These are phyloP conservation scores for Meriones psammophilus DNA, from an alignment of 2,797 vertebrate genomes.

Conservation along the genomic window DNA sequence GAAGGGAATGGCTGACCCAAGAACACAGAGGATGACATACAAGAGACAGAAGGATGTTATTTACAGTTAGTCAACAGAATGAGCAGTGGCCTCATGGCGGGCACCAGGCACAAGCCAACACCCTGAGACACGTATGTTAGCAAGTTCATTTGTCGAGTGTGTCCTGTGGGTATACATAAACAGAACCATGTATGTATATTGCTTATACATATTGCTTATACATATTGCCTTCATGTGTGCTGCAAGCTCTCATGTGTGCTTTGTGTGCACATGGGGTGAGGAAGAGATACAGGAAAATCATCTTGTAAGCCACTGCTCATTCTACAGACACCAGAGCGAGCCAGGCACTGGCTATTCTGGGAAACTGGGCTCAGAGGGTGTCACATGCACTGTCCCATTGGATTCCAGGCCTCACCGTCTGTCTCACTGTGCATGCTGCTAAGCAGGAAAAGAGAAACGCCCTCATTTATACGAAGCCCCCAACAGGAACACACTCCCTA, in stretches of 20 bases:
- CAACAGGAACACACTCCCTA: rapidly evolving
- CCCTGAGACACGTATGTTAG: not conserved
- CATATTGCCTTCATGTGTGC: not conserved
- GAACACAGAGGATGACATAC: rapidly evolving
- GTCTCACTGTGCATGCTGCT: rapidly evolving
- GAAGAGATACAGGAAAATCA: rapidly evolving
- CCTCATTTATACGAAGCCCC: not conserved
- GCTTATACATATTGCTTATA: too few relatives aligned
- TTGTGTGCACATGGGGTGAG: not conserved
- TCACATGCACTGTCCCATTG: rapidly evolving
- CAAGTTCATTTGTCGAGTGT: not conserved
- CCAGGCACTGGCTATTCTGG: rapidly evolving
- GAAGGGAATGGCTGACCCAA: rapidly evolving
- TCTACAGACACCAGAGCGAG: not conserved
- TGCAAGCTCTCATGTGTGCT: not conserved
- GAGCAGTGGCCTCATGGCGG: rapidly evolving
- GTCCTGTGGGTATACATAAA: not conserved
- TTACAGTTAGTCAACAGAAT: rapidly evolving
- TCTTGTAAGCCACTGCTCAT: not conserved
- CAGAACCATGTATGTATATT: too few relatives aligned
- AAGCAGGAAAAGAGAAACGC: not conserved
- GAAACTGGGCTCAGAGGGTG: rapidly evolving
- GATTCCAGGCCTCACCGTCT: rapidly evolving
- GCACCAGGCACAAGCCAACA: rapidly evolving
- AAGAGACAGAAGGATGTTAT: rapidly evolving